A percentile compares a stretch with the other conserved stretches of the same genome.
Conservation (phyloP, 1,140 invertebrate genomes). For the Trichoplusia ni region DNA sequence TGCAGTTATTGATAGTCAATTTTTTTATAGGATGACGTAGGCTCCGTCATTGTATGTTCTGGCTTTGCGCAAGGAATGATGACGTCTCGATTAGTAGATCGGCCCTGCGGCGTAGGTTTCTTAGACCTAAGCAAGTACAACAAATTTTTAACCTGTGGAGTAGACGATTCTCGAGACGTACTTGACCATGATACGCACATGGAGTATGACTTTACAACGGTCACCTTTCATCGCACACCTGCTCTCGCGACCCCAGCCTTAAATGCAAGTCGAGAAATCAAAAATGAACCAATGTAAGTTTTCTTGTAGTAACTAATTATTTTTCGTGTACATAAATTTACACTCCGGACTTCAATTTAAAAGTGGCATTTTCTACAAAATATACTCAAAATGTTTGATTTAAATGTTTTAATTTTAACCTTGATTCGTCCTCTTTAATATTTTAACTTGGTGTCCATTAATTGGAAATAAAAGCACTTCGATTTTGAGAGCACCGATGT, state of each 20-base stretch:
- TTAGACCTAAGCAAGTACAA: constrained; percentile 53
- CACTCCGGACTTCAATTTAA: too few relatives aligned
- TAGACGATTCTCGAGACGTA: constrained; percentile 68
- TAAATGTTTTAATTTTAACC: too few relatives aligned
- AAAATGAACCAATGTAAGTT: neutral
- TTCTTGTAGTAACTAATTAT: too few relatives aligned
- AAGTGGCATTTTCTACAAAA: too few relatives aligned
- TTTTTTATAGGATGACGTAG: constrained; percentile 62
- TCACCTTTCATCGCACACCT: neutral
- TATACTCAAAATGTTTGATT: too few relatives aligned
- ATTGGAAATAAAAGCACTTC: constrained; percentile 66
- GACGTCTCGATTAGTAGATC: constrained; percentile 63
- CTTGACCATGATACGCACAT: constrained; percentile 53
- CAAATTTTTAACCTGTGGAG: constrained; percentile 66
- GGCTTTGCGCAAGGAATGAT: constrained; percentile 66
- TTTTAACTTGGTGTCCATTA: constrained; percentile 59
- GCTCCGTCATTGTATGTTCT: constrained; percentile 58
- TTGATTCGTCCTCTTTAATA: constrained; percentile 47
- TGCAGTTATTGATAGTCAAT: neutral
- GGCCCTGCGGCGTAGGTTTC: constrained; percentile 67
- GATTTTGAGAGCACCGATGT: constrained; percentile 60
- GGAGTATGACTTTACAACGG: constrained; percentile 44
- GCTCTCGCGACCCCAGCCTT: neutral
- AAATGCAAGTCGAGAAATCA: neutral
- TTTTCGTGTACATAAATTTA: too few relatives aligned